A percentile compares a stretch with the other conserved stretches of the same genome.
phyloP scores from a whole-genome alignment of 2,888 invertebrate species.

The Ametastegia equiseti region DNA sequence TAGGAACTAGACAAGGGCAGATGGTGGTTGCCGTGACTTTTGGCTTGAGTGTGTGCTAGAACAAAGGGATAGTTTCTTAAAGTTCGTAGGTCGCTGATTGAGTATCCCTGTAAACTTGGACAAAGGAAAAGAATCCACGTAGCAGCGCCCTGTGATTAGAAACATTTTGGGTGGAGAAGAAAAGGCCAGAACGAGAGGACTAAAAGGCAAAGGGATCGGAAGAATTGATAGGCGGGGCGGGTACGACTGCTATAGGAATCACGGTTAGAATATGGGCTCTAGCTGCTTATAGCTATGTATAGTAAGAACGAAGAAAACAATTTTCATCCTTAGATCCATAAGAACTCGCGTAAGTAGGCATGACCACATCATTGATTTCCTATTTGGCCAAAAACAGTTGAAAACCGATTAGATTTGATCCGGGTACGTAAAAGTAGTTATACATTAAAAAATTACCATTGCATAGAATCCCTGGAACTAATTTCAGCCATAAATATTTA shows the following conservation, averaged over 20 bases:
- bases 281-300: too few species aligned
- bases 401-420: neutral
- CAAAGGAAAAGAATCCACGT: slow-evolving; percentile 54
- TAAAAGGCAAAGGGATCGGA: slow-evolving; percentile 52
- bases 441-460: neutral
- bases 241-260: slow-evolving; percentile 31
- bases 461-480: neutral
- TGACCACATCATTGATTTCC: slow-evolving; percentile 6
- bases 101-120: slow-evolving; percentile 45
- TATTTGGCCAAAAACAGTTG: neutral
- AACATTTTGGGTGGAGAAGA: slow-evolving; percentile 59
- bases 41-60: neutral
- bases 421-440: neutral
- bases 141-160: slow-evolving; percentile 63
- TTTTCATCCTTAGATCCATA: neutral
- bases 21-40: neutral
- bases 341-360: neutral
- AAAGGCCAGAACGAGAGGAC: slow-evolving; percentile 42
- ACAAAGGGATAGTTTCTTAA: slow-evolving; percentile 20
- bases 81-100: slow-evolving; percentile 25
- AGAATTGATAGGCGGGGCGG: slow-evolving; percentile 61
- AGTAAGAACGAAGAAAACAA: neutral
- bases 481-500: neutral
- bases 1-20: neutral
- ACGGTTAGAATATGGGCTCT: slow-evolving; percentile 14